Evolutionary conservation across 2,888 invertebrate genomes (phyloP).

Genomic region (Itoplectis maculator): DNA sequence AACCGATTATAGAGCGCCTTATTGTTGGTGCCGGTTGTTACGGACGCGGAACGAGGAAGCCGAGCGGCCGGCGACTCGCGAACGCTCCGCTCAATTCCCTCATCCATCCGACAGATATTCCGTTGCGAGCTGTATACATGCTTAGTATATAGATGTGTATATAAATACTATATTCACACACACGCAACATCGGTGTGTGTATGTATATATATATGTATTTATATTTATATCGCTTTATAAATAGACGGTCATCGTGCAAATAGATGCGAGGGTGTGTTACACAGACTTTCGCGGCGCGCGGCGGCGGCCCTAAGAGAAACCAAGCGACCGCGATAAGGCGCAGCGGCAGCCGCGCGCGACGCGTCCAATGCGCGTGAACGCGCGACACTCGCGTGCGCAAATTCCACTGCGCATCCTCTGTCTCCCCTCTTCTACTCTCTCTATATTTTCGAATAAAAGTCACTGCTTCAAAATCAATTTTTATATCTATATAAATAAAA

Average conservation of each 20-base stretch:
- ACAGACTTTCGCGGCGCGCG: constrained; percentile 64
- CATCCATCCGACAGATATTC: constrained; percentile 37
- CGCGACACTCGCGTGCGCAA: constrained; percentile 1
- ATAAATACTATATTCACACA: constrained; percentile 25
- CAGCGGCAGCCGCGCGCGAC: constrained; percentile 7
- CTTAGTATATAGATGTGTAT: constrained; percentile 1
- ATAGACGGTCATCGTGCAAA: constrained; percentile 81
- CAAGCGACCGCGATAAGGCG: constrained; percentile 51
- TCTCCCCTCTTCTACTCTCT: constrained; percentile 39
- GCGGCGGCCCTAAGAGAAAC: constrained; percentile 44
- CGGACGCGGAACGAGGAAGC: constrained; percentile 47
- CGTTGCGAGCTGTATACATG: neutral
- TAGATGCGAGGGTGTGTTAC: constrained; percentile 79
- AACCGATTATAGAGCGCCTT: constrained; percentile 59
- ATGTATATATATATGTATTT: constrained; percentile 5
- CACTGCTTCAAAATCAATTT: too few species aligned
- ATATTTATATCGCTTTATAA: constrained; percentile 72
- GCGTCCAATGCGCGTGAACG: constrained; percentile 39
- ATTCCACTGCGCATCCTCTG: constrained; percentile 17
- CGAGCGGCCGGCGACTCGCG: constrained; percentile 18
- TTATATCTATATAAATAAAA: too few species aligned
- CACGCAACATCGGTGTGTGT: constrained; percentile 1
- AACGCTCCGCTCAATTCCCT: constrained; percentile 32
- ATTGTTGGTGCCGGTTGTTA: constrained; percentile 58
- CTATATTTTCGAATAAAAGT: too few species aligned